A percentile compares a stretch with the other conserved stretches of the same genome.
Conservation (phyloP, 2,113 vertebrate genomes). For the Phrynocephalus versicolor region DNA sequence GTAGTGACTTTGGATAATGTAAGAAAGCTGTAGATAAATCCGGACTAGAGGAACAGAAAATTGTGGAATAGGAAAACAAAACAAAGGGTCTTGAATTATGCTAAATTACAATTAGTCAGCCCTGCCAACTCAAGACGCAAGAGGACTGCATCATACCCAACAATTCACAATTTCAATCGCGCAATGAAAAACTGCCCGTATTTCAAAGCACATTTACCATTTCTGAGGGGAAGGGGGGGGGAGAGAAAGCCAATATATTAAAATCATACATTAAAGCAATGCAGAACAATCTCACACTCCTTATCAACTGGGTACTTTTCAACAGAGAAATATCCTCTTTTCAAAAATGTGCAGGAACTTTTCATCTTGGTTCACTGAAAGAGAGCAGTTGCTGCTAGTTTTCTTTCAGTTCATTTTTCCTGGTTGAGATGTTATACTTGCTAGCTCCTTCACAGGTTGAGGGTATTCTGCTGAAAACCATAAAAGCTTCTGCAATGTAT, state of each 20-base stretch:
- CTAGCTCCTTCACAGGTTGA: constrained; percentile 63
- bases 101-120: constrained; percentile 11
- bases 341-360: constrained; percentile 35
- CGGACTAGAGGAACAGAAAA: constrained; percentile 4
- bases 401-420: constrained; percentile 51
- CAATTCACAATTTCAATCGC: constrained; percentile 9
- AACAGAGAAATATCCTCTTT: constrained; percentile 41
- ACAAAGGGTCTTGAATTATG: neutral
- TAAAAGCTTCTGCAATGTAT: constrained; percentile 62
- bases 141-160: constrained; percentile 32
- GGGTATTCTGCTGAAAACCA: constrained; percentile 65
- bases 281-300: constrained; percentile 37
- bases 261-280: constrained; percentile 26
- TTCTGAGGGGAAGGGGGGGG: too few species aligned
- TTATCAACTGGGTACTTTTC: neutral
- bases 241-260: constrained; percentile 30
- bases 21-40: constrained; percentile 22
- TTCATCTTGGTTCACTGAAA: constrained; percentile 40
- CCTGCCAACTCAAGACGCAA: neutral
- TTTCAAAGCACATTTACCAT: neutral
- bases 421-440: constrained; percentile 64
- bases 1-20: constrained; percentile 24
- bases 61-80: neutral
- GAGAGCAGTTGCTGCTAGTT: constrained; percentile 21
- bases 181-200: constrained; percentile 38